A percentile compares a stretch with the other conserved stretches of the same genome.
Conservation (phyloP, 2,888 invertebrate genomes). For the Ametastegia equiseti region DNA sequence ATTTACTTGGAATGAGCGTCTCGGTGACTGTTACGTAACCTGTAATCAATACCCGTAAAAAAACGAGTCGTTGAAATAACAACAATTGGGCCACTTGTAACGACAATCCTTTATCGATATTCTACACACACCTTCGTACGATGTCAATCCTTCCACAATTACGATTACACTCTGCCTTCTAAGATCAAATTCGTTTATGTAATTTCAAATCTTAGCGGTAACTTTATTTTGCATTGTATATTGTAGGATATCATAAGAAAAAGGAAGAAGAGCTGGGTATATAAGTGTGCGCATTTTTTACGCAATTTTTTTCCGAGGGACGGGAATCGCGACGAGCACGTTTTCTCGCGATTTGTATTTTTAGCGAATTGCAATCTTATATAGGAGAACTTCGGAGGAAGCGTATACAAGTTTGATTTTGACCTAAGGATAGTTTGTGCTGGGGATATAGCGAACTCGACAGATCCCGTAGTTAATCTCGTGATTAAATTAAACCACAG, state of each 20-base stretch:
- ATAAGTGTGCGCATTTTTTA: not conserved
- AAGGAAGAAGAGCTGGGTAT: not conserved
- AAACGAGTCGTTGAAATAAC: conserved; percentile 5
- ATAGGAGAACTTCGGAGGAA: not conserved
- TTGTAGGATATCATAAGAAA: not conserved
- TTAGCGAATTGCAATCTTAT: not conserved
- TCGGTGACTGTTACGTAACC: conserved; percentile 21
- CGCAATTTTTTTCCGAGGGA: too few species aligned
- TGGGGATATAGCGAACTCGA: not conserved
- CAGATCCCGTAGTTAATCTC: conserved; percentile 70
- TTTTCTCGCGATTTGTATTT: not conserved
- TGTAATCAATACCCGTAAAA: conserved; percentile 32
- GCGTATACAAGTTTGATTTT: not conserved
- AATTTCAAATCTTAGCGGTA: not conserved
- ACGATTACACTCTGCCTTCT: not conserved
- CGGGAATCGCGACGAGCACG: too few species aligned
- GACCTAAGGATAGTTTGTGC: conserved; percentile 18
- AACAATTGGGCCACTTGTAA: conserved; percentile 38
- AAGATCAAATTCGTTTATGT: not conserved
- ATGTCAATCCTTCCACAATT: not conserved
- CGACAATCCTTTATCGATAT: conserved; percentile 9
- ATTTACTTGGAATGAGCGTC: conserved; percentile 36
- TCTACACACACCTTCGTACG: not conserved
- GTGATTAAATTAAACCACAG: conserved; percentile 75
- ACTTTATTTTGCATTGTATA: not conserved